Conservation (phyloP, 1,140 invertebrate genomes). For the Conopomorpha cramerella region DNA sequence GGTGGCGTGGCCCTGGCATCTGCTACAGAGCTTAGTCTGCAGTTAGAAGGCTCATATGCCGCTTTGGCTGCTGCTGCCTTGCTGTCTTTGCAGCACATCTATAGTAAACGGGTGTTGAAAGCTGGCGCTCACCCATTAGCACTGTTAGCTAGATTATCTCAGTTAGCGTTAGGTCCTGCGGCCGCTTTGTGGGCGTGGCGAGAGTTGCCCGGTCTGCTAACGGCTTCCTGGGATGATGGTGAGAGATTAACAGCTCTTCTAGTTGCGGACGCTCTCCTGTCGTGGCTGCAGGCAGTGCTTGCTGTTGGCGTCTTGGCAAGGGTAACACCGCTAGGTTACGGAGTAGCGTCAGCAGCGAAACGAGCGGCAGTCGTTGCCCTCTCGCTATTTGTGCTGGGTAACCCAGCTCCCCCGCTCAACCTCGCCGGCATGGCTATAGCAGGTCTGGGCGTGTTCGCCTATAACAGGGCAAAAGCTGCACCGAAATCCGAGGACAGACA, state of each 20-base stretch:
- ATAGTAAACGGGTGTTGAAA: slow-evolving; percentile 82
- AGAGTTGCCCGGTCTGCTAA: not conserved
- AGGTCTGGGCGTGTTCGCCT: slow-evolving; percentile 82
- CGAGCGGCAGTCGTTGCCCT: slow-evolving; percentile 87
- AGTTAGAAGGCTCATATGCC: too few relatives aligned
- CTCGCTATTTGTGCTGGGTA: slow-evolving; percentile 82
- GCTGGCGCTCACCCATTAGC: too few relatives aligned
- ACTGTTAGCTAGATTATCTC: too few relatives aligned
- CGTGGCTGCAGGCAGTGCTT: slow-evolving; percentile 90
- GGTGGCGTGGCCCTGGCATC: slow-evolving; percentile 86
- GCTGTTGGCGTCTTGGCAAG: slow-evolving; percentile 87
- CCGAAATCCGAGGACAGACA: not conserved
- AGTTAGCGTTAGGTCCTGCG: too few relatives aligned
- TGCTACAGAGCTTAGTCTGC: slow-evolving; percentile 86
- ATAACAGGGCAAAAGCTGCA: slow-evolving; percentile 62
- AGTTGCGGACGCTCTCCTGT: slow-evolving; percentile 80
- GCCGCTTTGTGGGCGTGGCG: not conserved
- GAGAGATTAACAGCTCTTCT: slow-evolving; percentile 61
- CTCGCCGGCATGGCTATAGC: slow-evolving; percentile 86
- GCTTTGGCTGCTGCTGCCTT: slow-evolving; percentile 85
- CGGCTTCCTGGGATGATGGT: not conserved
- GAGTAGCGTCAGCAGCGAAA: slow-evolving; percentile 90
- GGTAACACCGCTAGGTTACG: slow-evolving; percentile 88
- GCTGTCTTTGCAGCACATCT: slow-evolving; percentile 90
- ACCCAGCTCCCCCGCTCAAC: slow-evolving; percentile 85